These are phyloP conservation scores for Petrolisthes cinctipes DNA, from an alignment of 2,888 invertebrate species.

Conservation along the genomic window DNA sequence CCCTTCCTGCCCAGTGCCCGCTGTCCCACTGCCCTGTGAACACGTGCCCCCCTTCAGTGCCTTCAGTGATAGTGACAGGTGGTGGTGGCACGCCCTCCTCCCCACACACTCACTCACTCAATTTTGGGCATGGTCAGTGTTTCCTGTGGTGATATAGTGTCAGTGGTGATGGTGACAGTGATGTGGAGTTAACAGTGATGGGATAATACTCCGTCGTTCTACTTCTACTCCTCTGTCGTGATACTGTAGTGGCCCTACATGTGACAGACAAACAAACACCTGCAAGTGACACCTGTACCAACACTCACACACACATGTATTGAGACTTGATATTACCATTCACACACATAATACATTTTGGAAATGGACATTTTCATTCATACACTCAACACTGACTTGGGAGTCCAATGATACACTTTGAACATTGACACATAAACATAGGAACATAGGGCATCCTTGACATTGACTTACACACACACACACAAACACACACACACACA, in stretches of 20 bases:
- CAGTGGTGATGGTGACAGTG: neutral
- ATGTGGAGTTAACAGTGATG: neutral
- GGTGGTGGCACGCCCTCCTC: neutral
- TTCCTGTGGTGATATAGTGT: neutral
- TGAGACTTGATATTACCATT: no score
- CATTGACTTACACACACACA: neutral
- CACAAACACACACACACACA: constrained; percentile 32
- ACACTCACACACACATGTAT: constrained; percentile 15
- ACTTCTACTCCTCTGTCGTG: no score
- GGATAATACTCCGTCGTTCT: neutral
- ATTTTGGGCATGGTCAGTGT: neutral
- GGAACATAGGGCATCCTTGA: neutral
- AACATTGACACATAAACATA: no score
- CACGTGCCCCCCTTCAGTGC: constrained; percentile 32
- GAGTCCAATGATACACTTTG: neutral
- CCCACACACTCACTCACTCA: constrained; percentile 20
- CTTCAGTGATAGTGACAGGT: constrained; percentile 8
- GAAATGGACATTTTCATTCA: no score
- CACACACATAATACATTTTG: no score
- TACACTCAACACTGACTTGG: neutral
- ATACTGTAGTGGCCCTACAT: no score
- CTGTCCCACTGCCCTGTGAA: constrained; percentile 27
- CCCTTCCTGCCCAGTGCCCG: constrained; percentile 35
- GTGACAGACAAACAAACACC: no score
- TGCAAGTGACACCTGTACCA: no score